Percentiles rank a stretch among this genome's conserved stretches.
These are phyloP conservation scores for Sycophila sp. DNA, from an alignment of 1,140 invertebrate genomes.

Conservation along the genomic window DNA sequence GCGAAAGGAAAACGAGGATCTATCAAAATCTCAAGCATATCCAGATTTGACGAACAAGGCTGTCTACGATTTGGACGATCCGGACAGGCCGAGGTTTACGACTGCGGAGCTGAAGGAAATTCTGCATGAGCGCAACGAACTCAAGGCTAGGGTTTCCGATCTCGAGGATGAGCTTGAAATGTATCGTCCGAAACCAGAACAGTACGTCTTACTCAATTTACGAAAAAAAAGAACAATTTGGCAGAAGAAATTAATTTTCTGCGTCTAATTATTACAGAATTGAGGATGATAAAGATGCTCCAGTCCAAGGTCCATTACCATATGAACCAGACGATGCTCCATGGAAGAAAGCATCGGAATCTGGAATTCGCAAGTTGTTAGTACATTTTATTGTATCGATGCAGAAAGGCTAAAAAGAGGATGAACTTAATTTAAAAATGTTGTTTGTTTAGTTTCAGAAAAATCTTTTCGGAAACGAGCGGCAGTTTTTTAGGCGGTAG, in stretches of 20 bases:
- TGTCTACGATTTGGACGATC: conserved; percentile 79
- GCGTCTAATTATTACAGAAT: conserved; percentile 48
- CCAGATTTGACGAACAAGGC: conserved; percentile 71
- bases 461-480: conserved; percentile 75
- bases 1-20: conserved; percentile 82
- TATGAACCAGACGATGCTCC: conserved; percentile 95
- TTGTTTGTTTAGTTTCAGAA: conserved; percentile 72
- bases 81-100: conserved; percentile 88
- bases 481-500: conserved; percentile 69
- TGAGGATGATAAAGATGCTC: conserved; percentile 78
- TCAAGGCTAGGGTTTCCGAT: conserved; percentile 86
- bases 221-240: background rate
- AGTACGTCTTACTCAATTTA: conserved; percentile 48
- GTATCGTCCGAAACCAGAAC: conserved; percentile 72
- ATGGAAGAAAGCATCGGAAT: conserved; percentile 84
- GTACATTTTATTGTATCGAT: conserved; percentile 50
- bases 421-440: no score
- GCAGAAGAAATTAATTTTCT: background rate
- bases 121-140: conserved; percentile 87
- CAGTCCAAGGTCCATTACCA: conserved; percentile 95
- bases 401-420: no score
- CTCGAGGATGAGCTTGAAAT: conserved; percentile 87
- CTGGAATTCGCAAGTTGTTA: conserved; percentile 94
- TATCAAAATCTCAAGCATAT: conserved; percentile 69
- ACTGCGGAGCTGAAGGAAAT: conserved; percentile 89